phyloP scores from a whole-genome alignment of 2,888 invertebrate species.

The Stenichneumon culpator region DNA sequence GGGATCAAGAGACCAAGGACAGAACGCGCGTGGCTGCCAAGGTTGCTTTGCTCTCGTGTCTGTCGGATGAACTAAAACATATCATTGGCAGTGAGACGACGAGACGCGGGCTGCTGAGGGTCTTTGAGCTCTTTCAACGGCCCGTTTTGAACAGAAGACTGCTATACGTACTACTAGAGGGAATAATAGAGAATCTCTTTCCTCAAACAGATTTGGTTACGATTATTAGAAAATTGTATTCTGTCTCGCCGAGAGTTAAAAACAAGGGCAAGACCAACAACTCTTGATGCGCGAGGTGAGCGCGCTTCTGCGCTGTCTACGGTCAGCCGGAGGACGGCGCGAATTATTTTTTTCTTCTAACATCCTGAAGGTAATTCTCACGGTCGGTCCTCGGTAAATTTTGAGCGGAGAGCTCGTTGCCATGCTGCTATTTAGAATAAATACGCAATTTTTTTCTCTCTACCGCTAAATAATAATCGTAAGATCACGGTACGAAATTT shows the following conservation, averaged over 20 bases:
- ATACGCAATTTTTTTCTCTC: constrained; percentile 13
- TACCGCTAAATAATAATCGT: constrained; percentile 43
- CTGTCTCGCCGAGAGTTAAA: constrained; percentile 87
- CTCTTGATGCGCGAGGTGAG: constrained; percentile 73
- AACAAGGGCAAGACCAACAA: constrained; percentile 76
- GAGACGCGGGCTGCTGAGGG: constrained; percentile 92
- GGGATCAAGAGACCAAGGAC: constrained; percentile 88
- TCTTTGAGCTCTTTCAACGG: constrained; percentile 96
- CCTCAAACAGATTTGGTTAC: constrained; percentile 92
- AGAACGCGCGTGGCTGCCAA: constrained; percentile 95
- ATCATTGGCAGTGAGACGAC: constrained; percentile 96
- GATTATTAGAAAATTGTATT: constrained; percentile 91
- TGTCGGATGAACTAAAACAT: constrained; percentile 96
- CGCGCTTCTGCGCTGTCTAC: constrained; percentile 6
- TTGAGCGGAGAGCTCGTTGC: constrained; percentile 13
- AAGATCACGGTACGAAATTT: constrained; percentile 3
- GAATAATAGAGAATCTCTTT: constrained; percentile 91
- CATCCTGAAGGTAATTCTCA: constrained; percentile 46
- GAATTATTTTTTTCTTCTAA: constrained; percentile 6
- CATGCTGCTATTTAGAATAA: constrained; percentile 61
- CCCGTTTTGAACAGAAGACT: constrained; percentile 94
- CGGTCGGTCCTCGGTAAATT: constrained; percentile 40
- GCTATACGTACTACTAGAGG: constrained; percentile 93
- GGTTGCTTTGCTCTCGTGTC: constrained; percentile 92
- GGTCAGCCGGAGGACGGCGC: background rate